Base-by-base conservation (phyloP, 2,797 vertebrate genomes). In the Pangasius mekongensis region DNA sequence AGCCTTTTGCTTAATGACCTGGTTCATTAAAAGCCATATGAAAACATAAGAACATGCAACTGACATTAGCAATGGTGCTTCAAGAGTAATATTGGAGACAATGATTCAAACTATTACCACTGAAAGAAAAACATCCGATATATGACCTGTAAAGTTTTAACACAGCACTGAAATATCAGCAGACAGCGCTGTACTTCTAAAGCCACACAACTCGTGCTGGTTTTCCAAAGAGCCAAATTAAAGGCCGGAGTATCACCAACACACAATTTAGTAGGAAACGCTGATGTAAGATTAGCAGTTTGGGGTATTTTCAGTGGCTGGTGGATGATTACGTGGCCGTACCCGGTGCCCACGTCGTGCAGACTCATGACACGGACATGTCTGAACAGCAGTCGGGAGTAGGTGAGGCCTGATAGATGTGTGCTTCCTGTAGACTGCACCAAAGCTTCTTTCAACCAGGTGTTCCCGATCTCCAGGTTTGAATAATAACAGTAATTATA, bases 401-500 rank as follows among this genome's bases (percentile, higher is more conserved):
- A 92, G 90, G 91, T 90, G 89, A 89, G 89, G 39, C 39, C 58
- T 33, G 85, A 89, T 83, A 66, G 69, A 76, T 64, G 81, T 36
- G 64, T 49, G 78, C 85, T 89, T 91, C 87, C 88, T 89, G 67
- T 71, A 49, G 30, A 22, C 80, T 58, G 27, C 89, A 92, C 84
- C 64, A 89, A 87, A 90, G 67, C 66, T 33, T 33, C 67, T 87
- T 85, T 83, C 74, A 88, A 88, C 93, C 93, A 93, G 92, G 93
- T 93, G 93, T 91, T 91, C 87, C 36, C 14, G n/a, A n/a, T 69
- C 88, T 66, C 67, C 74, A 2, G 24, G 84, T 47, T 74, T 9
- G 52, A 91, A 91, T 92, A 91, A 93, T 92, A 92, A 92, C 90
- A 92, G 91, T 92, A 91, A 93, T 93, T 92, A 93, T 85, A 91